Evolutionary conservation across 2,797 vertebrate species (phyloP).

Genomic region (Xenentodon cancila): DNA sequence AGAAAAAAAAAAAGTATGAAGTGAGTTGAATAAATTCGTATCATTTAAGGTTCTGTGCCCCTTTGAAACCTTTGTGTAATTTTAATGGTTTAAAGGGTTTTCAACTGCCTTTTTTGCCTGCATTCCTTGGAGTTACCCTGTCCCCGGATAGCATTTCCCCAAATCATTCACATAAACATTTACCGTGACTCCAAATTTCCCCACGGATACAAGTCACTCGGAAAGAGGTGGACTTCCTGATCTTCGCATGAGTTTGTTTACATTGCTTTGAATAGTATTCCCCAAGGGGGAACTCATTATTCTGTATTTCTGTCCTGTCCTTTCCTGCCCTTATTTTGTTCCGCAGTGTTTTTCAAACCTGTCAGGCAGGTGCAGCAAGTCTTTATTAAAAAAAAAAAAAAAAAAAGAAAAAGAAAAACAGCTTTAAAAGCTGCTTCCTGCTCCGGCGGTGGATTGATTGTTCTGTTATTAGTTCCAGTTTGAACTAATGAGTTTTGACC

Average conservation of each 20-base stretch:
- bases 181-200: slow-evolving; percentile 23
- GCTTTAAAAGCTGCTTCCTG: too few relatives aligned
- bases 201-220: slow-evolving; percentile 48
- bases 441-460: neutral
- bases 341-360: slow-evolving; percentile 35
- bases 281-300: slow-evolving; percentile 41
- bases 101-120: neutral
- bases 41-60: too few relatives aligned
- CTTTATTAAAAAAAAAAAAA: too few relatives aligned
- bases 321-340: slow-evolving; percentile 35
- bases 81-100: too few relatives aligned
- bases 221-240: slow-evolving; percentile 63
- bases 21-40: too few relatives aligned
- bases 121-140: neutral
- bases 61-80: too few relatives aligned
- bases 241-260: slow-evolving; percentile 78
- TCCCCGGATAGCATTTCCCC: slow-evolving; percentile 14
- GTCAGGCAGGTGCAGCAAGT: slow-evolving; percentile 29
- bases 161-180: slow-evolving; percentile 28
- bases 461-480: slow-evolving; percentile 16
- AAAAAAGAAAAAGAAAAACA: too few relatives aligned
- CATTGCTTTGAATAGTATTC: slow-evolving; percentile 66
- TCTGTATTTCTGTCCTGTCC: slow-evolving; percentile 40
- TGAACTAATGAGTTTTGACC: slow-evolving; percentile 33
- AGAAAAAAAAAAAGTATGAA: too few relatives aligned